A percentile compares a stretch with the other conserved stretches of the same genome.
Evolutionary conservation across 2,797 vertebrate genomes (phyloP).

Genomic region (Liparis tanakae): DNA sequence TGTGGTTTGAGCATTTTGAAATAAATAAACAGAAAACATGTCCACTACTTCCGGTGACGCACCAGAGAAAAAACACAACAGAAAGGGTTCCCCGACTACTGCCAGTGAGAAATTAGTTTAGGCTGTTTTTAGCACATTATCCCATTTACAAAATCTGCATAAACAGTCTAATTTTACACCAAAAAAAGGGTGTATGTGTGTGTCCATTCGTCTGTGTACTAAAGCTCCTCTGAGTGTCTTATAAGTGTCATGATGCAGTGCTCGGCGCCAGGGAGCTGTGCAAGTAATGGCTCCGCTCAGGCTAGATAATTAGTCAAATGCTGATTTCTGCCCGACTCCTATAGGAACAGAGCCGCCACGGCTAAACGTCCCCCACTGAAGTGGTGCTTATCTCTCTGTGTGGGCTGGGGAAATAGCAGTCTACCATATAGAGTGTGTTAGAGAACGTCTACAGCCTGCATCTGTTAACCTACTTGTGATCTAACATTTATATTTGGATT

Average conservation of each 20-base stretch:
- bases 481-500: constrained; percentile 41
- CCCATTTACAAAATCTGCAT: background rate
- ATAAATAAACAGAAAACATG: background rate
- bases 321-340: constrained; percentile 70
- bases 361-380: constrained; percentile 72
- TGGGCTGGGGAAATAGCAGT: constrained; percentile 61
- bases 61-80: too few relatives aligned
- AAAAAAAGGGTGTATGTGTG: background rate
- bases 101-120: background rate
- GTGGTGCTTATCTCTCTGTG: constrained; percentile 71
- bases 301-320: constrained; percentile 77
- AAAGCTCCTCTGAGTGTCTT: constrained; percentile 47
- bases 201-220: constrained; percentile 31
- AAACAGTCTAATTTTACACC: too few relatives aligned
- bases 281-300: constrained; percentile 64
- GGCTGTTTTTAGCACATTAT: background rate
- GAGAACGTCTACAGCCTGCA: constrained; percentile 6
- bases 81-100: background rate
- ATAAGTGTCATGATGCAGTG: constrained; percentile 62
- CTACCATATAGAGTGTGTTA: constrained; percentile 29
- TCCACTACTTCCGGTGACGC: background rate
- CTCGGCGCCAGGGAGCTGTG: constrained; percentile 55
- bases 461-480: constrained; percentile 26
- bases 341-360: constrained; percentile 61
- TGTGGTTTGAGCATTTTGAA: background rate